Evolutionary conservation across 2,797 vertebrate genomes (phyloP).

Genomic region (Acanthopagrus latus): DNA sequence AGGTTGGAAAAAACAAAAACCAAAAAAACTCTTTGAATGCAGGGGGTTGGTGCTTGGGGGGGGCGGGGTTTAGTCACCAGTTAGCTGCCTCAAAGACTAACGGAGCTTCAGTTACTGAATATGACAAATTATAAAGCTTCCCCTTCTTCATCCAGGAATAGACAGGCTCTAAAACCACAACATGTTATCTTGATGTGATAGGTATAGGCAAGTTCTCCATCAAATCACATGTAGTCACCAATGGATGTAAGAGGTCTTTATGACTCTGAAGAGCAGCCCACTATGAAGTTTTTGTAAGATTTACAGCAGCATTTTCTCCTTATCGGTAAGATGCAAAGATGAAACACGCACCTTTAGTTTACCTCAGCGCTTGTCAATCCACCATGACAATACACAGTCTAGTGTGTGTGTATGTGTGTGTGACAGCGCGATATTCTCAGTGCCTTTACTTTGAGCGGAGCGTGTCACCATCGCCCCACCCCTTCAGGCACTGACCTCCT

Average conservation of each 20-base stretch:
- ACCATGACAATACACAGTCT: neutral
- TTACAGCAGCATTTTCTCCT: neutral
- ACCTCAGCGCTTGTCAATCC: neutral
- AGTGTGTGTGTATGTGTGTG: conserved; percentile 24
- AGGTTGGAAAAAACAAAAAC: too few relatives aligned
- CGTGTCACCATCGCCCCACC: conserved; percentile 59
- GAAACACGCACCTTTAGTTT: conserved; percentile 4
- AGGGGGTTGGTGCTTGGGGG: too few relatives aligned
- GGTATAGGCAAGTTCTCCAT: neutral
- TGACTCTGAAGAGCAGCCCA: neutral
- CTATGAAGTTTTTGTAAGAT: neutral
- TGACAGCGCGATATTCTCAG: conserved; percentile 16
- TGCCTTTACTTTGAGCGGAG: conserved; percentile 59
- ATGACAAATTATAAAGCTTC: too few relatives aligned
- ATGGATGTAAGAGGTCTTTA: neutral
- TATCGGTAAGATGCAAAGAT: neutral
- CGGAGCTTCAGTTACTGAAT: too few relatives aligned
- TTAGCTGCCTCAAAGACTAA: too few relatives aligned
- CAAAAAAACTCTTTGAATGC: too few relatives aligned
- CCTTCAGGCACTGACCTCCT: conserved; percentile 79
- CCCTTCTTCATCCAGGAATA: too few relatives aligned
- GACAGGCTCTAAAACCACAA: too few relatives aligned
- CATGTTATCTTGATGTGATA: too few relatives aligned
- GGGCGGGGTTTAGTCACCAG: too few relatives aligned
- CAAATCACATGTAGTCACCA: neutral